Base-by-base conservation (phyloP, 2,888 invertebrate species). In the Xanthorhoe spadicearia region DNA sequence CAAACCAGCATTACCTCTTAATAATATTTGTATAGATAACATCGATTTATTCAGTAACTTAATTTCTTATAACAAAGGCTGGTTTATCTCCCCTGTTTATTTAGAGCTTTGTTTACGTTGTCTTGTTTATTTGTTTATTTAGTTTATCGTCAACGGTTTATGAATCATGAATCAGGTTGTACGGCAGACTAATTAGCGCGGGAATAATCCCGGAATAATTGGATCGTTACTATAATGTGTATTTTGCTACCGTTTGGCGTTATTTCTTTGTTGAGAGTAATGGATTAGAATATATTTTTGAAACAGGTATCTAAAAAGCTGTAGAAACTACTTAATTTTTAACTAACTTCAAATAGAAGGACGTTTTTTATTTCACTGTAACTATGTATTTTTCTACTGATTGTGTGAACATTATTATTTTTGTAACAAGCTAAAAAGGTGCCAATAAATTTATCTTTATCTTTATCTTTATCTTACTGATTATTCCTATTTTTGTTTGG, bases 161-260 rank as follows among this genome's bases (percentile, higher is more conserved):
- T 48, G 48, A 48, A 48, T 15, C 48, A 17, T 48, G 48, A 48
- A 48, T 48, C 48, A 48, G 15, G 48, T 48, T 48, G 17, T 48
- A 48, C 15, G 48, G 15, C 15, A 48, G 15, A 8, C 48, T 48
- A 48, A 48, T 48, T 17, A 48, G 48, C 17, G 48, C 15, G 48
- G 7, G 48, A 48, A 17, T 48, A 48, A 15, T 48, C 48, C 48
- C 7, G 48, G 7, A 48, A 8, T 48, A 48, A 48, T 15, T 48
- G 48, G 32, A 48, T 48, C 48, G 48, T 48, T 48, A 15, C 15
- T 17, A 17, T 17, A 48, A 48, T 48, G 15, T 43, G 38, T 43
- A 43, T 43, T 43, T 43, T 43, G 10, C 38, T 13, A 13, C 13
- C 38, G 13, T 43, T 43, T 5, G 38, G 38, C 38, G 13, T 43